A percentile compares a stretch with the other conserved stretches of the same genome.
Evolutionary conservation across 2,888 invertebrate genomes (phyloP).

Genomic region (Aphidius colemani): DNA sequence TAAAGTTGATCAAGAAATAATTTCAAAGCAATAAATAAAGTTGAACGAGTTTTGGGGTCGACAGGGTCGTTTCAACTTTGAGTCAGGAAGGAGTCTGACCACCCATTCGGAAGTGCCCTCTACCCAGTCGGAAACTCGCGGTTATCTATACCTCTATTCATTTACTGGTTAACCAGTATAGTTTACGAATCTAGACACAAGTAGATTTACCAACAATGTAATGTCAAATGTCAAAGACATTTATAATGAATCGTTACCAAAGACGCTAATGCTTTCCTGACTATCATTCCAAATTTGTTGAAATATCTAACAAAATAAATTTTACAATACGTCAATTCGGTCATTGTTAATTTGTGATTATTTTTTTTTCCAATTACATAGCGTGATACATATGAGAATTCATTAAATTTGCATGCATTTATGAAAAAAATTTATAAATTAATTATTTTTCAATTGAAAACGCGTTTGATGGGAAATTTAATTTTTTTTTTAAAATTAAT

Average conservation of each 20-base stretch:
- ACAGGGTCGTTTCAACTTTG: conserved; percentile 7
- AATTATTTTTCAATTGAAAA: too few species aligned
- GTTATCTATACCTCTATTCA: conserved; percentile 23
- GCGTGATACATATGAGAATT: too few species aligned
- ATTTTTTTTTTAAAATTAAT: too few species aligned
- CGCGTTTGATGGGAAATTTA: too few species aligned
- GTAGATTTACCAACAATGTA: conserved; percentile 4
- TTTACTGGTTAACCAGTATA: conserved; percentile 3
- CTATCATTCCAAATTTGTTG: too few species aligned
- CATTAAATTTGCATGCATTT: too few species aligned
- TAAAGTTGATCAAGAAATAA: neutral
- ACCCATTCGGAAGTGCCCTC: conserved; percentile 16
- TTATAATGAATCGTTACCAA: conserved; percentile 8
- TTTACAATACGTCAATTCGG: too few species aligned
- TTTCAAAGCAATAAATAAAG: conserved; percentile 11
- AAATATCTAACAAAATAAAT: too few species aligned
- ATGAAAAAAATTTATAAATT: too few species aligned
- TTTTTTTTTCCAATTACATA: too few species aligned
- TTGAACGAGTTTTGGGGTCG: neutral
- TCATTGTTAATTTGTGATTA: too few species aligned
- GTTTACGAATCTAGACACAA: neutral
- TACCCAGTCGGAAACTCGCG: conserved; percentile 17
- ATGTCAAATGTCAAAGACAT: conserved; percentile 5
- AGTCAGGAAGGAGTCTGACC: conserved; percentile 1
- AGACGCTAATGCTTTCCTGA: conserved; percentile 1